Conservation (phyloP, 2,888 invertebrate genomes). For the Zaprionus lineosus region DNA sequence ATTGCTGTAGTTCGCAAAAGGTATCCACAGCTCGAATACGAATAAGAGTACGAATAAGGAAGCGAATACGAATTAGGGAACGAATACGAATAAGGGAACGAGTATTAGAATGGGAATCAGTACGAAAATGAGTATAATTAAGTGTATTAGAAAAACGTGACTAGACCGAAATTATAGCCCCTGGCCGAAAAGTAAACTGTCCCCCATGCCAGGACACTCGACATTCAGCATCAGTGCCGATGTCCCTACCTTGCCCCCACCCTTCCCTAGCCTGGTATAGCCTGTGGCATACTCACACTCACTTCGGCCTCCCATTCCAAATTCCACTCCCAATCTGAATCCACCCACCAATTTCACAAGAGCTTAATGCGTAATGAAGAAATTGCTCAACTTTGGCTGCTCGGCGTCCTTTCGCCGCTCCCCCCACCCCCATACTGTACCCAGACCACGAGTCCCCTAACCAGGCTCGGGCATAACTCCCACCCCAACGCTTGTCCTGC, state of each 20-base stretch:
- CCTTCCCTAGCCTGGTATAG: no score
- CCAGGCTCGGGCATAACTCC: no score
- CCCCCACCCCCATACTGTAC: background rate
- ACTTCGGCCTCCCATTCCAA: background rate
- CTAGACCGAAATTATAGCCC: slow-evolving; percentile 68
- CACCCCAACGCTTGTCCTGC: slow-evolving; percentile 37
- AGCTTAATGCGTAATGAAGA: slow-evolving; percentile 74
- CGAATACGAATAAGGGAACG: slow-evolving; percentile 1
- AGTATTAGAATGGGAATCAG: background rate
- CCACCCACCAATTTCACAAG: slow-evolving; percentile 51
- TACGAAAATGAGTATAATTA: slow-evolving; percentile 54
- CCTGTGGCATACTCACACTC: no score
- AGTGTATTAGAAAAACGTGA: slow-evolving; percentile 76
- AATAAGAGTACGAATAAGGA: background rate
- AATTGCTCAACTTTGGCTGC: slow-evolving; percentile 61
- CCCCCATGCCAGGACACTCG: no score
- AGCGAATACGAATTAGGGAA: slow-evolving; percentile 4
- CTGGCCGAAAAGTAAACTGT: slow-evolving; percentile 46
- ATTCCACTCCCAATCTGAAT: background rate
- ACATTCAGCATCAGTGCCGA: no score
- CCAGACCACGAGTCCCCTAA: no score
- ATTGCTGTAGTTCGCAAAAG: slow-evolving; percentile 67
- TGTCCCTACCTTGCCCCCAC: no score
- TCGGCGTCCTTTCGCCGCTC: background rate
- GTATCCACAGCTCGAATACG: slow-evolving; percentile 41